phyloP scores from a whole-genome alignment of 2,113 vertebrate genomes.

The Pterocles orientalis region DNA sequence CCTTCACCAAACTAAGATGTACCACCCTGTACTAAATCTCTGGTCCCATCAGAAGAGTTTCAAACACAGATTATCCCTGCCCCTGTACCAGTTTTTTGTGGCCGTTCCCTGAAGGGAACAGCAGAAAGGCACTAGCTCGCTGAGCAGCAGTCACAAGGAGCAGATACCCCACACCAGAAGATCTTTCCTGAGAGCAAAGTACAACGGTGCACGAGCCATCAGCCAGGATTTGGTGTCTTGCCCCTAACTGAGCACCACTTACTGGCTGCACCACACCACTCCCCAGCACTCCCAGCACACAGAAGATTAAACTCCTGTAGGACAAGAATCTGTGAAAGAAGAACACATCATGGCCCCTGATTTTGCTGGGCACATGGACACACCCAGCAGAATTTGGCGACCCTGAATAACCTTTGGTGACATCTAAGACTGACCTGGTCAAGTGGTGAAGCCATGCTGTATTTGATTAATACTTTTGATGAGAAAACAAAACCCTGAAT shows the following conservation, averaged over 20 bases:
- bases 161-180: not conserved
- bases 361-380: not conserved
- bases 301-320: not conserved
- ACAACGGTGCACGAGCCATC: not conserved
- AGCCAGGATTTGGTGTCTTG: not conserved
- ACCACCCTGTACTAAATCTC: not conserved
- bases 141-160: not conserved
- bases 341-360: not conserved
- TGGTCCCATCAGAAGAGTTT: not conserved
- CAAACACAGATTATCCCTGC: not conserved
- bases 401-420: not conserved
- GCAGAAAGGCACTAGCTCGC: not conserved
- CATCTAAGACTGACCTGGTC: not conserved
- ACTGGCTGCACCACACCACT: accelerated
- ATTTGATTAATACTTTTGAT: not conserved
- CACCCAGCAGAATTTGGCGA: not conserved
- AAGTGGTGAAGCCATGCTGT: not conserved
- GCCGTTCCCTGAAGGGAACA: not conserved
- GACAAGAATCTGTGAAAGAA: not conserved
- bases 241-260: not conserved
- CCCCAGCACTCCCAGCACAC: not conserved
- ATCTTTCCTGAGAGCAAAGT: not conserved
- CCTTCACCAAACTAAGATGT: not conserved
- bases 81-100: not conserved
- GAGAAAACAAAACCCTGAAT: not conserved